Base-by-base conservation (phyloP, 2,888 invertebrate species). In the Nemapogon koenigi region DNA sequence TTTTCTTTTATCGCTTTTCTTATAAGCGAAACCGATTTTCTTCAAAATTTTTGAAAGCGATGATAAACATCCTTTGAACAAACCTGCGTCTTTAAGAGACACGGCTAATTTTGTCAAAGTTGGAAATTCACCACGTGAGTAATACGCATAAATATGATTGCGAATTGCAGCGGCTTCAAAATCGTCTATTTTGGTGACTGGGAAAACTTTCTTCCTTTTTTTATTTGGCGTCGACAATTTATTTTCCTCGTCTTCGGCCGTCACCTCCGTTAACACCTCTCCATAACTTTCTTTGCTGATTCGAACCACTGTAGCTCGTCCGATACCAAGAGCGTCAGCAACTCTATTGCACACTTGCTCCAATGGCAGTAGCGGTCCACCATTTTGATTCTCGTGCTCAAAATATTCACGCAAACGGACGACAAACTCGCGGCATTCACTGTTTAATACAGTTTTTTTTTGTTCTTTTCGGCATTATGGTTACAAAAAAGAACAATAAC, bases 281-380 rank as follows among this genome's bases (percentile, higher is more conserved):
- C 44, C 40, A 41, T 31, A 42, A 16, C 39, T 46, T 43, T 46
- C 42, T 37, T 39, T 43, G n/a, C 17, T 41, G 28, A 45, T 47
- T 11, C 44, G 38, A n/a, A 31, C 30, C 15, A 46, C 42, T 4
- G 46, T 48, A 40, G 31, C 28, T 26, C 29, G 28, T 30, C 43
- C 43, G 38, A 49, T 46, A 6, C 38, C 43, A 41, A 49, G 40
- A 35, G 48, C 45, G 18, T 47, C 43, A 31, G 46, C 42, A 30
- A 49, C 44, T 42, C 46, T 31, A n/a, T 45, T 35, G 14, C 29
- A 13, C 6, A 46, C 45, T 33, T 44, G 33, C 14, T n/a, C 10
- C 17, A 47, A 17, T 33, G 47, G 46, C 39, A 49, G 27, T 19
- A 49, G 28, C n/a, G 45, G 45, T 38, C 46, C 47, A 27, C 43